A percentile compares a stretch with the other conserved stretches of the same genome.
Conservation (phyloP, 1,140 invertebrate genomes). For the Melipona quadrifasciata region DNA sequence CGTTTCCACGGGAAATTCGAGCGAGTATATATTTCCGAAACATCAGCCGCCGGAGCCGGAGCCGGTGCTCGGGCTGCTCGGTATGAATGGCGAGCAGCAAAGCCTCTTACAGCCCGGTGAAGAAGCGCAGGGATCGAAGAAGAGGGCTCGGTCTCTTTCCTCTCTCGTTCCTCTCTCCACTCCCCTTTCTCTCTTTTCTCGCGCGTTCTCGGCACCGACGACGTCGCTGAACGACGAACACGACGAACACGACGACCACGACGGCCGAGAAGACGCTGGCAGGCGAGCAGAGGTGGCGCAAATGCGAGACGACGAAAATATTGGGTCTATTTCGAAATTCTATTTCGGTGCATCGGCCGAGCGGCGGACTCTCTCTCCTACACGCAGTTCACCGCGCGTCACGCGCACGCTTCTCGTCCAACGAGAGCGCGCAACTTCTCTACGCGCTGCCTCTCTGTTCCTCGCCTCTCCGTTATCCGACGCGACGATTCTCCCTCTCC, state of each 20-base stretch:
- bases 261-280: constrained; percentile 59
- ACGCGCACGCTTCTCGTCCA: constrained; percentile 32
- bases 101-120: constrained; percentile 35
- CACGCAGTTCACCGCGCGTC: constrained; percentile 48
- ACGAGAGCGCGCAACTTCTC: constrained; percentile 25
- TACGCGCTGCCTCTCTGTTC: constrained; percentile 1
- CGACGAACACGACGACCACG: constrained; percentile 45
- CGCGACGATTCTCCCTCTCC: neutral
- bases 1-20: neutral
- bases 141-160: constrained; percentile 20
- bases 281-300: constrained; percentile 76
- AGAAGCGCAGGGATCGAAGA: constrained; percentile 42
- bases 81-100: constrained; percentile 49
- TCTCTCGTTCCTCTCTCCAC: too few species aligned
- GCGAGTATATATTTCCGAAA: constrained; percentile 26
- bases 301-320: constrained; percentile 82
- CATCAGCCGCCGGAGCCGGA: neutral
- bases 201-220: constrained; percentile 55
- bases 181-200: constrained; percentile 7
- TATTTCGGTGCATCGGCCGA: constrained; percentile 80
- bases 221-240: constrained; percentile 40
- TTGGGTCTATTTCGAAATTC: constrained; percentile 83
- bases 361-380: constrained; percentile 70
- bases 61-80: neutral
- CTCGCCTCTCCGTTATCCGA: neutral